Conservation (phyloP, 2,888 invertebrate genomes). For the Acrocyrtus sp. region DNA sequence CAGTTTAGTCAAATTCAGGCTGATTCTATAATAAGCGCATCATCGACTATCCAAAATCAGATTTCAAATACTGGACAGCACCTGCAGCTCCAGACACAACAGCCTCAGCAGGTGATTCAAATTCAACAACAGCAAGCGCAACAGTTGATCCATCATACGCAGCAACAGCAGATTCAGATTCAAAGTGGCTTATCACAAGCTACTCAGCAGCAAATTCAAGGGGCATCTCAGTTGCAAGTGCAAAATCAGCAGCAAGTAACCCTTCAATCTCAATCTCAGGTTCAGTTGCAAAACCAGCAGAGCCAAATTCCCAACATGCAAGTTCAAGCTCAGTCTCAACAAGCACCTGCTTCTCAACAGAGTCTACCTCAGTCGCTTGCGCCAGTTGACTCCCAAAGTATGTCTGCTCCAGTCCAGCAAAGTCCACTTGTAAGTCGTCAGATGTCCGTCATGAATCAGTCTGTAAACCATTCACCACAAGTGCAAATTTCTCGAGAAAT, state of each 20-base stretch:
- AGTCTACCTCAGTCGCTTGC: not conserved
- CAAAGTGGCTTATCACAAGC: not conserved
- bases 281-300: slow-evolving; percentile 14
- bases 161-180: not conserved
- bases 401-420: not conserved
- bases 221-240: slow-evolving; percentile 23
- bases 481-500: slow-evolving; percentile 21
- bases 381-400: not conserved
- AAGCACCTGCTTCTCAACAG: not conserved
- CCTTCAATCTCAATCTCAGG: slow-evolving; percentile 21
- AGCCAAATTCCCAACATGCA: slow-evolving; percentile 13
- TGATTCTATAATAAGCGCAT: slow-evolving; percentile 28
- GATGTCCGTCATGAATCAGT: not conserved
- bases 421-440: slow-evolving; percentile 26
- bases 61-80: slow-evolving; percentile 26
- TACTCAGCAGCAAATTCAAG: slow-evolving; percentile 5
- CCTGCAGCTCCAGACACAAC: slow-evolving; percentile 32
- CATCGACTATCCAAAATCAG: slow-evolving; percentile 33
- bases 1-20: slow-evolving; percentile 50
- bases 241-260: slow-evolving; percentile 26
- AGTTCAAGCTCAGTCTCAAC: not conserved
- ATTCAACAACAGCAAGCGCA: slow-evolving; percentile 6
- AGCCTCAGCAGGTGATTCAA: too few species aligned
- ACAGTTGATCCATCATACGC: slow-evolving; percentile 20
- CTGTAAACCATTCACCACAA: slow-evolving; percentile 24